These are phyloP conservation scores for Epinotia bilunana DNA, from an alignment of 2,888 invertebrate species.

Conservation along the genomic window DNA sequence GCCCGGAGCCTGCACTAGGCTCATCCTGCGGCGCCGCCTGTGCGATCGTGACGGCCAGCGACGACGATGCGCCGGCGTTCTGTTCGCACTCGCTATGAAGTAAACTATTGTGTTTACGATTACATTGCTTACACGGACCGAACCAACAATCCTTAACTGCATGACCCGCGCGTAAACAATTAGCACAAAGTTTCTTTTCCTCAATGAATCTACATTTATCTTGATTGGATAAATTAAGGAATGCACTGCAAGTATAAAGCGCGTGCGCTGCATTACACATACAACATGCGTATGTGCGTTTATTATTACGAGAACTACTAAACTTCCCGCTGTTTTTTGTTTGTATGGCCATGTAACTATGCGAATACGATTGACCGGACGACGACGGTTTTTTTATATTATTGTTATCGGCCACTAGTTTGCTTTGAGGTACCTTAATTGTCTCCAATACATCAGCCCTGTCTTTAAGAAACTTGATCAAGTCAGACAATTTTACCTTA, in stretches of 20 bases:
- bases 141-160: no score
- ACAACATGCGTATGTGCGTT: constrained; percentile 24
- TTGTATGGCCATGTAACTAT: constrained; percentile 41
- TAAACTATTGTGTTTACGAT: no score
- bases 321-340: constrained; percentile 25
- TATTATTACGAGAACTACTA: constrained; percentile 27
- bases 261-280: neutral
- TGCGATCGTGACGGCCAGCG: constrained; percentile 32
- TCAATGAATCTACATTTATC: no score
- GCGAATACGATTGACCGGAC: constrained; percentile 9
- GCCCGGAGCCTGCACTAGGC: neutral
- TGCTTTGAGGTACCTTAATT: constrained; percentile 24
- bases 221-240: no score
- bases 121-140: no score
- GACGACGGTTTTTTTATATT: neutral
- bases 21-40: constrained; percentile 8
- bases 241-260: no score
- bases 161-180: no score
- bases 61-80: constrained; percentile 1
- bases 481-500: neutral
- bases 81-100: neutral
- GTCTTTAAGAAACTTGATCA: no score
- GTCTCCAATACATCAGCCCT: constrained; percentile 49
- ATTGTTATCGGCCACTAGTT: neutral
- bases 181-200: no score